Evolutionary conservation across 2,797 vertebrate genomes (phyloP), one percentile per base, ranked within the genome.

Genomic region (Lagodon rhomboides): DNA sequence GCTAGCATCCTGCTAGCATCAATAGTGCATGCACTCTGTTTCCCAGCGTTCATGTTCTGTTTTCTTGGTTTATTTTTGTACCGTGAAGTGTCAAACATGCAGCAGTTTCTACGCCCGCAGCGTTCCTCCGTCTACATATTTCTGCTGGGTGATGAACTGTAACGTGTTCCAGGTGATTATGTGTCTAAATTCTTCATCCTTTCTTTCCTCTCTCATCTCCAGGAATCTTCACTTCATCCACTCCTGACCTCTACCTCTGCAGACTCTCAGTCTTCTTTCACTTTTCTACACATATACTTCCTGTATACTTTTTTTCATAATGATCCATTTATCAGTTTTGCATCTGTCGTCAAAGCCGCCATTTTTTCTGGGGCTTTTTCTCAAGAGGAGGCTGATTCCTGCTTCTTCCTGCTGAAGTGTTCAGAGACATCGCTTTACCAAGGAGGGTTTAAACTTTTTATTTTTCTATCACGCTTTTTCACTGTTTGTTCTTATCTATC

Each of bases 161-260:
- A 34, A 34, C 34, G 34, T 34, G 34, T 47, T 44, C 15, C 5
- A 43, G 9, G 23, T 43, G 46, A 56, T 23, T 5, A 5, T 65
- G 20, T 16, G 7, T 34, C 3, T 12, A 34, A 53, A 60, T 17
- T 22, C 11, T 11, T 77, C 9, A 12, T 56, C 17, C 2, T 78
- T 64, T 30, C 0, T 72, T 51, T 20, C 34, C 17, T 23, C 38
- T 65, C 65, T 67, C 4, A 2, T 68, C 59, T 73, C 15, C 12
- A 91, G 87, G 84, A 70, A 25, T 12, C 65, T 38, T 55, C 60
- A 41, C 38, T 41, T 66, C 72, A 18, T 50, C 67, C 60, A 20
- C 53, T 58, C 12, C 59, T 76, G 65, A 75, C 46, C 34, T 77
- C 69, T 67, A 73, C 78, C 79, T 89, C 75, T 55, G n/a, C 11